A percentile compares a stretch with the other conserved stretches of the same genome.
These are phyloP conservation scores for Sitta europaea DNA, from an alignment of 2,113 vertebrate genomes.

Conservation along the genomic window DNA sequence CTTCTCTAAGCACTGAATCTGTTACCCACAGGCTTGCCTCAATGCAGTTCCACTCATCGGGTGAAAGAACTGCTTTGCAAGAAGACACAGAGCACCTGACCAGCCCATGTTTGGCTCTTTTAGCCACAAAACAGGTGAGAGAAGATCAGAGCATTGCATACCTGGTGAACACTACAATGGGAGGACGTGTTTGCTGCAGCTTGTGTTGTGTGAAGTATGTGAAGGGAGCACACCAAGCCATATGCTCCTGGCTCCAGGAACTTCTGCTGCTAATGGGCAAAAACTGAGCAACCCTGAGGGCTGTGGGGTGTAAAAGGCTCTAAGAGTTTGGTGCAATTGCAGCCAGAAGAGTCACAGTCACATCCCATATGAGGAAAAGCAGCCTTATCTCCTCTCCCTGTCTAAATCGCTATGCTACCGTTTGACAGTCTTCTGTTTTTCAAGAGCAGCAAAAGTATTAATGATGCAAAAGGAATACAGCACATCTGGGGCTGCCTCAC, in stretches of 20 bases:
- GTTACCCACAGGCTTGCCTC: not conserved
- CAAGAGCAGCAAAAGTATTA: not conserved
- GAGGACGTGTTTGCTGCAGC: not conserved
- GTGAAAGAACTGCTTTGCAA: not conserved
- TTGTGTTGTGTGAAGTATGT: not conserved
- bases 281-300: not conserved
- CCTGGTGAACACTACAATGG: fast-evolving
- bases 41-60: fast-evolving
- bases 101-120: not conserved
- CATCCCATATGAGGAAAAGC: not conserved
- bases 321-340: not conserved
- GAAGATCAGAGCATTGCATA: not conserved
- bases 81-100: not conserved
- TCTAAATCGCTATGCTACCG: not conserved
- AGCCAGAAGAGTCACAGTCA: not conserved
- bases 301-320: not conserved
- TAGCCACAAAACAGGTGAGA: not conserved
- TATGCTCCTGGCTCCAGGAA: not conserved
- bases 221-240: not conserved
- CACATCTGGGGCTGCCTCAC: not conserved
- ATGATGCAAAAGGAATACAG: not conserved
- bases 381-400: not conserved
- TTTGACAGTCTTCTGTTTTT: not conserved
- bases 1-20: not conserved
- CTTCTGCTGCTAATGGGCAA: not conserved